Evolutionary conservation across 2,797 vertebrate species (phyloP).

Genomic region (Xenops minutus): DNA sequence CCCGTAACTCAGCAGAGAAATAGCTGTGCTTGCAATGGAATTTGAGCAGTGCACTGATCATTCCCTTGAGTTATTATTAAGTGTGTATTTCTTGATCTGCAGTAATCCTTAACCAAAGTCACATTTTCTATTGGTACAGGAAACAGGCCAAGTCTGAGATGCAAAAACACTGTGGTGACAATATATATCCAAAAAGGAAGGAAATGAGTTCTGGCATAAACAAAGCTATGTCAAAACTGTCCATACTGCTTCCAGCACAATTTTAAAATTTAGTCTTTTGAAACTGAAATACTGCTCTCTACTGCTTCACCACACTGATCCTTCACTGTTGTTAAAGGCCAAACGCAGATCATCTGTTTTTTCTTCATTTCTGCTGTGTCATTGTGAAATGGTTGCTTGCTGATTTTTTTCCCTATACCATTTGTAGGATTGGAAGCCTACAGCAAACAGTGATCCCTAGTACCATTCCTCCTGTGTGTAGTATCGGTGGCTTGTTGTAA

Average conservation of each 20-base stretch:
- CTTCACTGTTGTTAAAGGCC: slow-evolving; percentile 71
- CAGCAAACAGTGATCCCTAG: slow-evolving; percentile 64
- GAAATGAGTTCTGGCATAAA: slow-evolving; percentile 43
- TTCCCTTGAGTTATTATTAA: slow-evolving; percentile 34
- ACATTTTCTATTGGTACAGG: slow-evolving; percentile 52
- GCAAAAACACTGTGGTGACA: slow-evolving; percentile 47
- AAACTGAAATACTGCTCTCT: background rate
- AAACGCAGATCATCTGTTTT: slow-evolving; percentile 72
- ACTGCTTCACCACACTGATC: slow-evolving; percentile 39
- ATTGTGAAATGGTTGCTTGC: slow-evolving; percentile 80
- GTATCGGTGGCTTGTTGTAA: slow-evolving; percentile 70
- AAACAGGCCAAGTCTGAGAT: slow-evolving; percentile 49
- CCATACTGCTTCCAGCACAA: background rate
- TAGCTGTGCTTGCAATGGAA: slow-evolving; percentile 54
- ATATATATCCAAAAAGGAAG: slow-evolving; percentile 6
- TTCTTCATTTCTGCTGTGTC: slow-evolving; percentile 71
- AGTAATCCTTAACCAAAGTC: slow-evolving; percentile 49
- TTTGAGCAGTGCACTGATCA: slow-evolving; percentile 39
- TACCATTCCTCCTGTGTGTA: slow-evolving; percentile 62
- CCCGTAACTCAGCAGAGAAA: slow-evolving; percentile 48
- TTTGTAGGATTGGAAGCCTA: slow-evolving; percentile 83
- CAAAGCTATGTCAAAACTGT: slow-evolving; percentile 32
- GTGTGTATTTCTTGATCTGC: slow-evolving; percentile 47
- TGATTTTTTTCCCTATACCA: slow-evolving; percentile 84
- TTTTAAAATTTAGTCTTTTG: slow-evolving; percentile 9